Percentiles rank a stretch among this genome's conserved stretches.
Conservation (phyloP, 2,113 vertebrate species). For the Lichenostomus cassidix region DNA sequence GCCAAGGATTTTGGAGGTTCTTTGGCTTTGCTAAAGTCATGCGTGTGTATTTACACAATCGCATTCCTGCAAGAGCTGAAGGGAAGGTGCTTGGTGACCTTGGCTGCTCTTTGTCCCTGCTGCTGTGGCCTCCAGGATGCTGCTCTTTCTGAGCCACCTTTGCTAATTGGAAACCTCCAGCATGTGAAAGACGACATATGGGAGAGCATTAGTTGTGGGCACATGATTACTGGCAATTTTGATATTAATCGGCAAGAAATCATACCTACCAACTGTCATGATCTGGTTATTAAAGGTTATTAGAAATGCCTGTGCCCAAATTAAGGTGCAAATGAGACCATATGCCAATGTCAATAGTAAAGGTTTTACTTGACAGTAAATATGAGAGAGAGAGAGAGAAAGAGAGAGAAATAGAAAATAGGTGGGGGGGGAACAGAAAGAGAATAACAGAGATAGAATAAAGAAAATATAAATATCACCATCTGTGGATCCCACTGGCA, state of each 20-base stretch:
- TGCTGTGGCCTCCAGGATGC: neutral
- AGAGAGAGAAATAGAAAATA: too few relatives aligned
- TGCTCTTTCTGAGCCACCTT: neutral
- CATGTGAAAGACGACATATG: neutral
- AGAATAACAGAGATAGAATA: too few relatives aligned
- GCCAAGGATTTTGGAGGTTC: neutral
- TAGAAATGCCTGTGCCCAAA: too few relatives aligned
- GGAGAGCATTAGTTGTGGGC: neutral
- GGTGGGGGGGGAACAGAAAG: too few relatives aligned
- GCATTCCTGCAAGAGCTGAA: neutral
- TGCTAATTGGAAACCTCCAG: neutral
- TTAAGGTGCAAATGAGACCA: too few relatives aligned
- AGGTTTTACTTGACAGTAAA: too few relatives aligned
- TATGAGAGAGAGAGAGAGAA: too few relatives aligned
- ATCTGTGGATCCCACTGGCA: too few relatives aligned
- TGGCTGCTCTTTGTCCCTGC: neutral
- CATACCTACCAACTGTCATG: too few relatives aligned
- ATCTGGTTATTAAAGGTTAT: too few relatives aligned
- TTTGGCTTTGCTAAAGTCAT: neutral
- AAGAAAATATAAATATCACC: too few relatives aligned
- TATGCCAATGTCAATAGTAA: too few relatives aligned
- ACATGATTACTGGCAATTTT: neutral
- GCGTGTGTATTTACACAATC: rapidly evolving
- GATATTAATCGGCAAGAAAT: neutral
- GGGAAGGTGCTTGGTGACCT: neutral